These are phyloP conservation scores for Myrmecobius fasciatus DNA, from an alignment of 2,113 vertebrate species.

Conservation along the genomic window DNA sequence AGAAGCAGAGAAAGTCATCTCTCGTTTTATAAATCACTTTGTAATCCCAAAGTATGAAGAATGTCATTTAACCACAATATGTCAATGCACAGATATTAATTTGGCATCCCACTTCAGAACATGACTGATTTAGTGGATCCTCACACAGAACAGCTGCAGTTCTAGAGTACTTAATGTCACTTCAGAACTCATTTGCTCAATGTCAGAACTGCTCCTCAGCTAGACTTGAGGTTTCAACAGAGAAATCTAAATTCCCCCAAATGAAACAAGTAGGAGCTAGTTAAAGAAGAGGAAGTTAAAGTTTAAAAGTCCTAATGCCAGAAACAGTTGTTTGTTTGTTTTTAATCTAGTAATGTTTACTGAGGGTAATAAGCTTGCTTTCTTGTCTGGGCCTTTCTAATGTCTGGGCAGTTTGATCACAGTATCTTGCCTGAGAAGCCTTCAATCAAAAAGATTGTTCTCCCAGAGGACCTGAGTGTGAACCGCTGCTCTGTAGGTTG, in stretches of 20 bases:
- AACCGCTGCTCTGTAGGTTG: background rate
- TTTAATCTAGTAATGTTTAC: background rate
- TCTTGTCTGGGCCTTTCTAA: background rate
- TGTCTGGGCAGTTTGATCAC: too few relatives aligned
- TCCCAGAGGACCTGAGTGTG: rapidly evolving
- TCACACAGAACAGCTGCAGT: rapidly evolving
- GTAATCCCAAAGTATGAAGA: background rate
- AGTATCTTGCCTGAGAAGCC: background rate
- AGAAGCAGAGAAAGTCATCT: background rate
- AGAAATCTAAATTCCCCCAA: background rate
- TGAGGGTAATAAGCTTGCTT: background rate
- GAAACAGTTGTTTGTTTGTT: background rate
- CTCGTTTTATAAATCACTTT: background rate
- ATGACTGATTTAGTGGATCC: rapidly evolving
- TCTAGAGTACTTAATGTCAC: background rate
- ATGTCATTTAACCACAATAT: too few relatives aligned
- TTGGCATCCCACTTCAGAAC: background rate
- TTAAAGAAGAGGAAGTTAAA: background rate
- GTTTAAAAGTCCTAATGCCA: background rate
- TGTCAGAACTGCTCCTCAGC: too few relatives aligned
- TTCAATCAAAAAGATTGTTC: background rate
- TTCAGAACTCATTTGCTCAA: background rate
- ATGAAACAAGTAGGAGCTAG: background rate
- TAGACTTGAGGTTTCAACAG: background rate
- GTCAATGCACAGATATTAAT: rapidly evolving